phyloP scores from a whole-genome alignment of 2,888 invertebrate species.

The Onchidella celtica region DNA sequence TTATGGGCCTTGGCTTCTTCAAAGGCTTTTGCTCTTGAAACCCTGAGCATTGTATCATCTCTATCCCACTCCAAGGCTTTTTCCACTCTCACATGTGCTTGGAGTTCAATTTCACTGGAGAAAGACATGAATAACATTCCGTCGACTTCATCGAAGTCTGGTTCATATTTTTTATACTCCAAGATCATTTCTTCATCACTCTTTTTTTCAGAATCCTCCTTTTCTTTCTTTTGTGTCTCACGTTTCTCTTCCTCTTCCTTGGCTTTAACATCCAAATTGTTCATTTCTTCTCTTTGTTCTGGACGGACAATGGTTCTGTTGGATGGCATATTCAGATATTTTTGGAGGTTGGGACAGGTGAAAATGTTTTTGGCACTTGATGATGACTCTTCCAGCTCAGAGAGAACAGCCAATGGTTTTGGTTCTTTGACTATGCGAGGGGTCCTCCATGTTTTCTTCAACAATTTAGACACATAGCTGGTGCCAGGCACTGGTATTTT shows the following conservation, averaged over 20 bases:
- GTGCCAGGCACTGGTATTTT: conserved; percentile 48
- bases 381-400: conserved; percentile 20
- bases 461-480: conserved; percentile 1
- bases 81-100: conserved; percentile 70
- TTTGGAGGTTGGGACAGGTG: conserved; percentile 43
- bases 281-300: conserved; percentile 39
- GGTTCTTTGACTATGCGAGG: conserved; percentile 45
- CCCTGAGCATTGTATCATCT: conserved; percentile 59
- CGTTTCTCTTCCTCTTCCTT: conserved; percentile 38
- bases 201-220: conserved; percentile 25
- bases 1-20: conserved; percentile 58
- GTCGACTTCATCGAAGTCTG: conserved; percentile 75
- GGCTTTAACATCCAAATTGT: conserved; percentile 37
- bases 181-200: conserved; percentile 42
- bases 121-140: conserved; percentile 73
- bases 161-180: conserved; percentile 54
- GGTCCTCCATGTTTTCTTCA: conserved; percentile 33
- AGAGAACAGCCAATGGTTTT: conserved; percentile 43
- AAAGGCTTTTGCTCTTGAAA: conserved; percentile 59
- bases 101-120: conserved; percentile 64
- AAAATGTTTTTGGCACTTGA: conserved; percentile 25
- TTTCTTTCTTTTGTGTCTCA: conserved; percentile 6
- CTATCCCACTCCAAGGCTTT: conserved; percentile 62
- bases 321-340: conserved; percentile 43
- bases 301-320: conserved; percentile 49